Evolutionary conservation across 2,113 vertebrate species (phyloP), one percentile per base, ranked within the genome.

Genomic region (Peromyscus polionotus): DNA sequence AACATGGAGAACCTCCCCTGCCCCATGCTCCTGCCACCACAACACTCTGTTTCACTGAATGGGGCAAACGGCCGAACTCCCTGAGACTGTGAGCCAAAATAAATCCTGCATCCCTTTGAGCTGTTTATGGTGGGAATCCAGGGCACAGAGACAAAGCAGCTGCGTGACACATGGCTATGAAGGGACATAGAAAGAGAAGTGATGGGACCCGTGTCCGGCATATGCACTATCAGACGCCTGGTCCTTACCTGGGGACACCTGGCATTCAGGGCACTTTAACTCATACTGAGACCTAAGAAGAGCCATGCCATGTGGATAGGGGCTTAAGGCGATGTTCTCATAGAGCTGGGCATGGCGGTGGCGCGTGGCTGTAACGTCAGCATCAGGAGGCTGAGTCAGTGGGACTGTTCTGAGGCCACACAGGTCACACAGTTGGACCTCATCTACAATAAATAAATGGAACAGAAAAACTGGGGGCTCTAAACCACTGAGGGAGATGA

Each of bases 141-240:
- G 42, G 84, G 42, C 26, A 86, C 63, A 68, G 63, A 36, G 84
- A 51, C 31, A 68, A 48, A 87, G 33, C 2, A 68, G 28, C 31
- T 7, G 28, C 3, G 1, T 68, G 65, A 7, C 42, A 24, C 19
- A 39, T 4, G 19, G 59, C 67, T 94, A 42, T 4, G 59, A 42
- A 10, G 48, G 63, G 31, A 14, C 42, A 48, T 0, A 31, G 48
- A 54, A 73, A 61, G 77, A 70, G 33, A 3, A 61, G 28, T 54
- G 13, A 61, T 0, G 51, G n/a, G 20, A 4, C 20, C 12, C 3
- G 36, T 3, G 9, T 36, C 26, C 20, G 77, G 45, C 24, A 51
- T 0, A 2, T 0, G 2, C 33, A n/a, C 7, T 17, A 22, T 76
- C 63, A 80, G 39, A 39, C 42, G 54, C 54, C 70, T 39, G 67